Evolutionary conservation across 2,113 vertebrate species (phyloP).

Genomic region (Malurus alboscapulatus): DNA sequence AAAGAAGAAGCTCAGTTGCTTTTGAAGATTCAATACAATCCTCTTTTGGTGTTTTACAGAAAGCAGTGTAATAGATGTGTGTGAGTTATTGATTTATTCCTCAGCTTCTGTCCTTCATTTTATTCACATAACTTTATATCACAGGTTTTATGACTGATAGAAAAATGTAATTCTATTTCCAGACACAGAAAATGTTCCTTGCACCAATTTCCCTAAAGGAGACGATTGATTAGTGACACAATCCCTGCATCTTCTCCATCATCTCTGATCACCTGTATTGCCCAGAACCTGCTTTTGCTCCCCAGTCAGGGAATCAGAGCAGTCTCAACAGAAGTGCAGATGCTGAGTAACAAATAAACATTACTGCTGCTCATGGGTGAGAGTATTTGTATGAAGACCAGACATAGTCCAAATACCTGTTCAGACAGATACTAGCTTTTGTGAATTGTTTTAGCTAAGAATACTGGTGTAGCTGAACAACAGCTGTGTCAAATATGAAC

Average conservation of each 20-base stretch:
- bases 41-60: background rate
- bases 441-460: background rate
- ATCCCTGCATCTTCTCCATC: background rate
- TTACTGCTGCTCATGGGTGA: background rate
- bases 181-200: background rate
- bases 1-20: background rate
- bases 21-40: background rate
- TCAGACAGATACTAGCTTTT: background rate
- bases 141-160: background rate
- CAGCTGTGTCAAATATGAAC: background rate
- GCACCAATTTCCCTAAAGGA: background rate
- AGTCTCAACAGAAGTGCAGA: background rate
- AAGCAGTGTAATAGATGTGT: background rate
- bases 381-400: background rate
- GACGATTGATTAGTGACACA: background rate
- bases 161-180: slow-evolving; percentile 28
- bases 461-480: background rate
- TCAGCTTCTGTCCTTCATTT: slow-evolving; percentile 38
- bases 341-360: background rate
- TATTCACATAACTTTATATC: slow-evolving; percentile 31
- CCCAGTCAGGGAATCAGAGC: background rate
- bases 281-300: background rate
- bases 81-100: slow-evolving; percentile 45
- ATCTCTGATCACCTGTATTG: background rate
- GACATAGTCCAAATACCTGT: background rate